Evolutionary conservation across 2,888 invertebrate genomes (phyloP), one percentile per base, ranked within the genome.

Genomic region (Cryptocheilus praepositus): DNA sequence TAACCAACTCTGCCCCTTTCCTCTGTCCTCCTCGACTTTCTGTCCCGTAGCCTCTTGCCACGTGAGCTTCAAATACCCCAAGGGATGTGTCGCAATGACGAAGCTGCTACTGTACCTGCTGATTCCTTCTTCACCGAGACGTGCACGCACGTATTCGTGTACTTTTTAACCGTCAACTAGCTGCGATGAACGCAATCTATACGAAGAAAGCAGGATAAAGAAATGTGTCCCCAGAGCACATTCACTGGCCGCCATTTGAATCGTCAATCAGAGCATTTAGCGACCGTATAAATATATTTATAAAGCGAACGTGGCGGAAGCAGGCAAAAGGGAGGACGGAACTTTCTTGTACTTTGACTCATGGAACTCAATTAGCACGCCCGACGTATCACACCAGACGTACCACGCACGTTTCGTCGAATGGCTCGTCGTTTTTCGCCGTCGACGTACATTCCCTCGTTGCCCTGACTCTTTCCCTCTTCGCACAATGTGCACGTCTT

Each of bases 31-130:
- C 36, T 36, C 36, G 3, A 11, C 36, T 36, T 36, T 36, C 13
- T 11, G 36, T 36, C 36, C 11, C 36, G 1, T 11, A 11, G 1
- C 36, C 36, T 5, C 36, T 36, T 36, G 36, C 36, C 36, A 36
- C 13, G 36, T 36, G 36, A 36, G 36, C 11, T 36, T 36, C 36
- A 15, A 66, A 70, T 61, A 61, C 36, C 61, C 54, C 56, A 36
- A 36, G 65, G 57, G 65, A 70, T 22, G 61, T 60, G 63, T 57
- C 60, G 46, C 70, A 21, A 59, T n/a, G 58, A 18, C 18, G 54
- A 28, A 62, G 36, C 43, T 49, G 22, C 36, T 54, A 22, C 11
- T n/a, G 19, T 16, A 53, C 55, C 36, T 21, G 59, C 49, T 67
- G 36, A 53, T 54, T 68, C 8, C 49, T 64, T 55, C 64, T 61